Base-by-base conservation (phyloP, 2,113 vertebrate species). In the Calypte anna region DNA sequence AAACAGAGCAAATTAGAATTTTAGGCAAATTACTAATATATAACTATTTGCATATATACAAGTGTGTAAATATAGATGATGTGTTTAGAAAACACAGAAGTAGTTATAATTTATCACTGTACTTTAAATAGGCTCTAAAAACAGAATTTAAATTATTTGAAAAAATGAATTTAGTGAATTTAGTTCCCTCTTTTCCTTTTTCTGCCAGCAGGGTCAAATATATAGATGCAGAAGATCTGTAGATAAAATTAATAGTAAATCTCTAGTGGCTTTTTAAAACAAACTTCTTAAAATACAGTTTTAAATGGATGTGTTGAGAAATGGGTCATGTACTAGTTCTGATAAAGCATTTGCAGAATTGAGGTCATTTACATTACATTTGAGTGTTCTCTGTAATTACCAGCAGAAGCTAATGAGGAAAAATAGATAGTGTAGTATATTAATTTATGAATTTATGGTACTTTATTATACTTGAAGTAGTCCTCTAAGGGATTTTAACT, bases 401-500 rank as follows among this genome's bases (percentile, higher is more conserved):
- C 78, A 81, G 53, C 40, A 82, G 38, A 85, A 86, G 36, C 10
- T 76, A 85, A 66, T 92, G 59, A 95, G 59, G 38, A 74, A 89
- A 78, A 81, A 73, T 38, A 73, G 7, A 48, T 33, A 17, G 5
- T 51, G 18, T 58, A 46, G 36, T 51, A 24, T 80, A 73, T 90
- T 70, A 90, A 80, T 84, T n/a, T 86, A 73, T 81, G 62, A 82
- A 14, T 8, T 79, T 88, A 38, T 7, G 14, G 18, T 85, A 51
- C 46, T 73, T 85, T 18, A 43, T 91, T 94, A 51, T 67, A 69
- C 46, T 82, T 73, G 12, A 91, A 94, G 17, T 38, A 77, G 54
- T 51, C 31, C 53, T 90, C 44, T 68, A 67, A 53, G 38, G 82
- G n/a, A 77, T 93, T 93, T 80, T 83, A 86, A 82, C 53, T 88